phyloP scores from a whole-genome alignment of 2,888 invertebrate genomes.

The Ligdia adustata region DNA sequence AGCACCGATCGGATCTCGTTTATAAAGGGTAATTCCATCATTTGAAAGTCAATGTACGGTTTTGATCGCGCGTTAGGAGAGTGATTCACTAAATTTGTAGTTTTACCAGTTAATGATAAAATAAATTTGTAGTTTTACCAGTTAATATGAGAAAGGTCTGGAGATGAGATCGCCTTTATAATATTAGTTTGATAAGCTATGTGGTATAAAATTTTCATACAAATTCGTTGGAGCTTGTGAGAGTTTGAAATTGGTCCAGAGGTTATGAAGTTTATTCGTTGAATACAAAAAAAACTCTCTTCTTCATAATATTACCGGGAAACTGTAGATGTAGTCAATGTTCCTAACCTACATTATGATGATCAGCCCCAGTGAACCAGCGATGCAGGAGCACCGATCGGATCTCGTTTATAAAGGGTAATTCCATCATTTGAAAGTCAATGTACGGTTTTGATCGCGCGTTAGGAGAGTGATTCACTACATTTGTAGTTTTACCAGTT shows the following conservation, averaged over 20 bases:
- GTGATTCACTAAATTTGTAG: neutral
- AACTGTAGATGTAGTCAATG: too few species aligned
- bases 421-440: constrained; percentile 10
- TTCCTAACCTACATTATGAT: constrained; percentile 8
- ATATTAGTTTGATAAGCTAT: too few species aligned
- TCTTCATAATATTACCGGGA: too few species aligned
- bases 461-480: neutral
- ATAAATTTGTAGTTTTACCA: too few species aligned
- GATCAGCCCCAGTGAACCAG: constrained; percentile 7
- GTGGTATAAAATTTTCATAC: too few species aligned
- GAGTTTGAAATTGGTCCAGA: too few species aligned
- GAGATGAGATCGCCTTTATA: too few species aligned
- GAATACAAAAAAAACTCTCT: too few species aligned
- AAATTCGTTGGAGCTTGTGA: too few species aligned
- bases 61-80: neutral
- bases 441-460: neutral
- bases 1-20: neutral
- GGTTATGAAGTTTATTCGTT: too few species aligned
- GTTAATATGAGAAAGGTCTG: too few species aligned
- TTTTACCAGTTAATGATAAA: neutral
- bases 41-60: constrained; percentile 7
- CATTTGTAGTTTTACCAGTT: neutral
- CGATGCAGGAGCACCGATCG: constrained; percentile 3
- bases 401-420: constrained; percentile 2
- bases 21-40: constrained; percentile 5